Evolutionary conservation across 2,113 vertebrate genomes (phyloP), one percentile per base, ranked within the genome.

Genomic region (Thomomys bottae): DNA sequence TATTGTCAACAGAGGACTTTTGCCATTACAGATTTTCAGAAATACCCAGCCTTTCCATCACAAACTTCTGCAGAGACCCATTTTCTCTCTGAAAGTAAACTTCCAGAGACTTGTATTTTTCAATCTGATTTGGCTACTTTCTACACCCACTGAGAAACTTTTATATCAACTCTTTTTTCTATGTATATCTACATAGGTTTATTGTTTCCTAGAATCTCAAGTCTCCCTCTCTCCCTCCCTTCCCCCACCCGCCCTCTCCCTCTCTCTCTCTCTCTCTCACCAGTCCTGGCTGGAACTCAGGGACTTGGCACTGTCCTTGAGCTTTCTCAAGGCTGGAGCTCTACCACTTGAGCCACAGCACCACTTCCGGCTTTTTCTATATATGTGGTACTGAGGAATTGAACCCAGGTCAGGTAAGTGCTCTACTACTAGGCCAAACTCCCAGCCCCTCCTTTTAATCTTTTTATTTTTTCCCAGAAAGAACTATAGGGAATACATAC

Each of bases 1-100:
- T 84, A 34, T 70, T 87, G 54, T 57, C 42, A 77, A 40, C 5
- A 82, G 64, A 91, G 67, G 45, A 63, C 34, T 78, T 45, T 66
- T 82, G n/a, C n/a, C 30, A 57, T 67, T 68, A 66, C 14, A 92
- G 38, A 68, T 63, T 34, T 85, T 77, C 57, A 88, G 38, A 81
- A 92, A 88, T 63, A 38, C 17, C 34, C 30, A 90, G 17, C 24
- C 30, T 71, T 88, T 68, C 38, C 75, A 54, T 42, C 34, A 90
- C 38, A 38, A 40, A 49, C 18, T 68, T 7, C 30, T 67, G 6
- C 24, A 76, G 54, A 30, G 57, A 84, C 67, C n/a, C 5, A 17
- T 20, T 32, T 83, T 87, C 40, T 78, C 59, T 82, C 23, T 87
- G 57, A 92, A 90, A 32, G 21, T 7, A 10, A 23, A 32, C 28